phyloP scores from a whole-genome alignment of 2,888 invertebrate species.

The Onthophagus sagittarius region DNA sequence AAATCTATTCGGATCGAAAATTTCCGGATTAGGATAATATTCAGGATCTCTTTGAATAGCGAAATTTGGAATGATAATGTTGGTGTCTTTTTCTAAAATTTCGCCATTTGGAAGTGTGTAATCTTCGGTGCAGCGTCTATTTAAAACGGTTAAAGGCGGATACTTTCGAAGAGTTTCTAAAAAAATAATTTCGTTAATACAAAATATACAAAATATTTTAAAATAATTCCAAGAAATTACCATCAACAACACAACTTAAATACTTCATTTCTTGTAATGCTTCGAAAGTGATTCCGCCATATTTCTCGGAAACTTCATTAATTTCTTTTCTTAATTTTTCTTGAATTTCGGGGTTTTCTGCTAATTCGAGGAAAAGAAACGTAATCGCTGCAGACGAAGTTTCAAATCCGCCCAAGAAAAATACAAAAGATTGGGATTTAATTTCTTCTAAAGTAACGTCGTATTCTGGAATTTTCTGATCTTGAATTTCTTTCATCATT shows the following conservation, averaged over 20 bases:
- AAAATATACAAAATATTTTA: not conserved
- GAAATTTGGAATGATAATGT: constrained; percentile 40
- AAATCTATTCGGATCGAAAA: constrained; percentile 50
- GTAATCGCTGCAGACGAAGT: constrained; percentile 49
- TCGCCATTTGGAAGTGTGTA: constrained; percentile 39
- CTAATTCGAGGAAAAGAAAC: constrained; percentile 51
- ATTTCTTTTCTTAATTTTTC: constrained; percentile 47
- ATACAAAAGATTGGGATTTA: constrained; percentile 51
- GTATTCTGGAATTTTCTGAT: constrained; percentile 40
- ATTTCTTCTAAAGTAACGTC: constrained; percentile 46
- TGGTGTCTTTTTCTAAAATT: constrained; percentile 40
- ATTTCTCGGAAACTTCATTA: constrained; percentile 37
- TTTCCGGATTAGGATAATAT: constrained; percentile 46
- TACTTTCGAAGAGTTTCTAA: constrained; percentile 50
- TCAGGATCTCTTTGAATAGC: constrained; percentile 48
- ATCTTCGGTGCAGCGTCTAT: constrained; percentile 39
- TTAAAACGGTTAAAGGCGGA: constrained; percentile 44
- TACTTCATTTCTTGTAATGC: constrained; percentile 50
- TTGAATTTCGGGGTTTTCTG: constrained; percentile 48
- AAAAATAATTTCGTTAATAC: constrained; percentile 17
- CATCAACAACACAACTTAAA: constrained; percentile 46
- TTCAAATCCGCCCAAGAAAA: constrained; percentile 53
- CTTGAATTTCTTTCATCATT: constrained; percentile 33
- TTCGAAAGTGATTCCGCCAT: constrained; percentile 49
- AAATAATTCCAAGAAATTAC: constrained; percentile 20